These are phyloP conservation scores for Amaurobius ferox DNA, from an alignment of 2,888 invertebrate genomes.

Conservation along the genomic window DNA sequence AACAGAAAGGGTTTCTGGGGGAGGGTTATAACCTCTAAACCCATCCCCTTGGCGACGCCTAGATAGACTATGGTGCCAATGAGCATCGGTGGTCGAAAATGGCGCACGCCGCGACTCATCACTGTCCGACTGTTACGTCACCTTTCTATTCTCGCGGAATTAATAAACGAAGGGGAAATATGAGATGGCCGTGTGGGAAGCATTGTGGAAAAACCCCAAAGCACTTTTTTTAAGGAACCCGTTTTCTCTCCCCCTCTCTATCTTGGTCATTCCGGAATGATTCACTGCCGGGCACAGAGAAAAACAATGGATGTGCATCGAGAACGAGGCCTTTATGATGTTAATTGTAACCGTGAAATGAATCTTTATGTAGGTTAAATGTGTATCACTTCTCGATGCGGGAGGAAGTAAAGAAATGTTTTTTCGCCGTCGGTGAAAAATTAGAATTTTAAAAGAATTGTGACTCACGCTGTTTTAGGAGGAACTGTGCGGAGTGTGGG, in stretches of 20 bases:
- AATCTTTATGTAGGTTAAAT: slow-evolving; percentile 5
- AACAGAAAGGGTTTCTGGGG: too few relatives aligned
- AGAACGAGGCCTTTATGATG: background rate
- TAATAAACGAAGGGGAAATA: slow-evolving; percentile 39
- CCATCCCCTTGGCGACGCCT: too few relatives aligned
- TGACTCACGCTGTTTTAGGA: background rate
- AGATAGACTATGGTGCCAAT: too few relatives aligned
- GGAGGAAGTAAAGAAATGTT: background rate
- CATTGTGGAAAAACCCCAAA: slow-evolving; percentile 53
- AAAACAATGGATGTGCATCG: background rate
- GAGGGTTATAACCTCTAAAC: too few relatives aligned
- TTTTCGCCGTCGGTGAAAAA: background rate
- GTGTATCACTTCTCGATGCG: background rate
- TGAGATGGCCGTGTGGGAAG: slow-evolving; percentile 44
- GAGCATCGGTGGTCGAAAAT: too few relatives aligned
- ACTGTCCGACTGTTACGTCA: slow-evolving; percentile 37
- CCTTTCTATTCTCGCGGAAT: slow-evolving; percentile 38
- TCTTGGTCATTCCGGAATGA: slow-evolving; percentile 42
- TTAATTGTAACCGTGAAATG: slow-evolving; percentile 8
- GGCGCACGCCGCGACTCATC: background rate
- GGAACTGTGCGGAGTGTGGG: background rate
- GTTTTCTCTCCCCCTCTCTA: slow-evolving; percentile 32
- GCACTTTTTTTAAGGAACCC: slow-evolving; percentile 31
- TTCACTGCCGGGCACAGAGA: background rate
- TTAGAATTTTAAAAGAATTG: background rate